Conservation (phyloP, 2,888 invertebrate species). For the Phengaris arion region DNA sequence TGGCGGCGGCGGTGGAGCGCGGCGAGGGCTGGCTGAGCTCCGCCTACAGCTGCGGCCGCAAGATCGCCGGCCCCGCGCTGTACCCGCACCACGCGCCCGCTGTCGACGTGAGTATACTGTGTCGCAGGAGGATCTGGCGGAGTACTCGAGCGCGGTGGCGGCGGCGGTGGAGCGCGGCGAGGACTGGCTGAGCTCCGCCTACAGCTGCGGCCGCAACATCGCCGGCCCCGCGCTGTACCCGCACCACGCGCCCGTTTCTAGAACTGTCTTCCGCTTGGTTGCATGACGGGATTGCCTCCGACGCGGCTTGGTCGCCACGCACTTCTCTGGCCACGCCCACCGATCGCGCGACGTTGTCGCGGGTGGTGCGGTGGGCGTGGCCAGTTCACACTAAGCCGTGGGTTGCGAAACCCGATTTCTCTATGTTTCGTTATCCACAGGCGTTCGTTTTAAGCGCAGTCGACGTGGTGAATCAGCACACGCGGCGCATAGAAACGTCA, state of each 20-base stretch:
- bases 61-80: slow-evolving; percentile 56
- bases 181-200: slow-evolving; percentile 51
- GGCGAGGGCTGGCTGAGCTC: slow-evolving; percentile 54
- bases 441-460: slow-evolving; percentile 51
- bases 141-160: slow-evolving; percentile 56
- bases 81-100: slow-evolving; percentile 55
- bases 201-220: slow-evolving; percentile 51
- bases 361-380: too few relatives aligned
- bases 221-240: slow-evolving; percentile 55
- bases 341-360: too few relatives aligned
- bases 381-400: too few relatives aligned
- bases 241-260: slow-evolving; percentile 46
- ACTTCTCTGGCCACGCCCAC: too few relatives aligned
- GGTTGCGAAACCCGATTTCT: background rate
- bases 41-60: slow-evolving; percentile 49
- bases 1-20: slow-evolving; percentile 53
- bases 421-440: slow-evolving; percentile 40
- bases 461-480: slow-evolving; percentile 51
- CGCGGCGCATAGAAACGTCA: slow-evolving; percentile 57
- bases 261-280: too few relatives aligned
- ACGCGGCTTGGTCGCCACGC: too few relatives aligned
- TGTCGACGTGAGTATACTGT: slow-evolving; percentile 52
- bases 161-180: slow-evolving; percentile 55
- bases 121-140: slow-evolving; percentile 60
- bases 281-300: too few relatives aligned